Conservation (phyloP, 1,140 invertebrate species). For the Pemphigus obesinymphae region DNA sequence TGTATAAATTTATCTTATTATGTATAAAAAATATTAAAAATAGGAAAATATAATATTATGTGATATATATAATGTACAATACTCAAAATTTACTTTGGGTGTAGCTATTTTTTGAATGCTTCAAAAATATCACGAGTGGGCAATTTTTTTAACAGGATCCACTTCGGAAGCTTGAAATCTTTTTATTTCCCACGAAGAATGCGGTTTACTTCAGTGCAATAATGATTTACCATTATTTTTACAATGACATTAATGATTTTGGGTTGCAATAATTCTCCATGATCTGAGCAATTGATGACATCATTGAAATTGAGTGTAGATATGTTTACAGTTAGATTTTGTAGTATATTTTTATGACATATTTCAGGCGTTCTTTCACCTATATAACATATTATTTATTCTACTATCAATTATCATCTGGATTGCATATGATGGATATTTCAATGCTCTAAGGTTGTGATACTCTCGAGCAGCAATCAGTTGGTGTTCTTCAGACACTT, state of each 20-base stretch:
- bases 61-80: too few species aligned
- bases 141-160: background rate
- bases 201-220: background rate
- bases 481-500: background rate
- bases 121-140: background rate
- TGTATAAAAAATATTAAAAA: too few species aligned
- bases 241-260: background rate
- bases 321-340: background rate
- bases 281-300: background rate
- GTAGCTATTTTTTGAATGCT: too few species aligned
- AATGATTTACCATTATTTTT: background rate
- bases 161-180: background rate
- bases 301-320: background rate
- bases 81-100: too few species aligned
- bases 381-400: background rate
- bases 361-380: background rate
- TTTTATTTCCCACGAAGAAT: background rate
- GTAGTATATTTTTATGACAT: background rate
- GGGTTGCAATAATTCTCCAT: background rate
- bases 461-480: constrained; percentile 1
- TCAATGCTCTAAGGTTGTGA: background rate
- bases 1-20: too few species aligned
- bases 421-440: background rate
- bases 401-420: background rate
- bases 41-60: too few species aligned